Conservation (phyloP, 2,113 vertebrate genomes). For the Campylomormyrus tamandua region DNA sequence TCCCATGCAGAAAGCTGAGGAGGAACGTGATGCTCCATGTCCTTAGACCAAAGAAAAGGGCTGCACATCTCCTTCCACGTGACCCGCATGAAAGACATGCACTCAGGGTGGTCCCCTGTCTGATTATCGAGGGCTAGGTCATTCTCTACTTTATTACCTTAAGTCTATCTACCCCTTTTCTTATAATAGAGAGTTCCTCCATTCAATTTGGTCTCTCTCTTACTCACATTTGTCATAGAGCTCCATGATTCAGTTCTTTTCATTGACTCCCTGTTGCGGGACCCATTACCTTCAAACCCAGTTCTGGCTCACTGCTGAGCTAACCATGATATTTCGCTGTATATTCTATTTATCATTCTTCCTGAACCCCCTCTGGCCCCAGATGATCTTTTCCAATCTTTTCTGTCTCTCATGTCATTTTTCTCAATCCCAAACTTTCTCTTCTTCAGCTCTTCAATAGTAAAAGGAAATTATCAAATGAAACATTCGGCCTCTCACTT, state of each 20-base stretch:
- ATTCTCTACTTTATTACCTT: not conserved
- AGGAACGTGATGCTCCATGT: not conserved
- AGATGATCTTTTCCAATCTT: conserved; percentile 5
- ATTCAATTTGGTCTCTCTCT: not conserved
- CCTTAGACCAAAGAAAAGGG: not conserved
- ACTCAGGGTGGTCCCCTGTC: not conserved
- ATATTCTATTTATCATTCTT: conserved; percentile 5
- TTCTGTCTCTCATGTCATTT: conserved; percentile 2
- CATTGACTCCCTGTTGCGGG: not conserved
- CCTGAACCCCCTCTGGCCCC: not conserved
- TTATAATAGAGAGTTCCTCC: not conserved
- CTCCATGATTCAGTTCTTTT: not conserved
- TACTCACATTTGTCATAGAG: not conserved
- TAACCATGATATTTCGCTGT: conserved; percentile 4
- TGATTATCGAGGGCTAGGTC: not conserved
- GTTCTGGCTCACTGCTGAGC: conserved; percentile 1
- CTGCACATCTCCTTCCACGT: not conserved
- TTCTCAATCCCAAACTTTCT: not conserved
- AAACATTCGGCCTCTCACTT: not conserved
- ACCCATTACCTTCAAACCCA: not conserved
- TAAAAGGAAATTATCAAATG: not conserved
- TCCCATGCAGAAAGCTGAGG: not conserved
- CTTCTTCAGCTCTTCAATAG: not conserved
- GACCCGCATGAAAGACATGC: not conserved
- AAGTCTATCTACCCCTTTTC: not conserved